A percentile compares a stretch with the other conserved stretches of the same genome.
These are phyloP conservation scores for Peromyscus eremicus DNA, from an alignment of 2,797 vertebrate genomes.

Conservation along the genomic window DNA sequence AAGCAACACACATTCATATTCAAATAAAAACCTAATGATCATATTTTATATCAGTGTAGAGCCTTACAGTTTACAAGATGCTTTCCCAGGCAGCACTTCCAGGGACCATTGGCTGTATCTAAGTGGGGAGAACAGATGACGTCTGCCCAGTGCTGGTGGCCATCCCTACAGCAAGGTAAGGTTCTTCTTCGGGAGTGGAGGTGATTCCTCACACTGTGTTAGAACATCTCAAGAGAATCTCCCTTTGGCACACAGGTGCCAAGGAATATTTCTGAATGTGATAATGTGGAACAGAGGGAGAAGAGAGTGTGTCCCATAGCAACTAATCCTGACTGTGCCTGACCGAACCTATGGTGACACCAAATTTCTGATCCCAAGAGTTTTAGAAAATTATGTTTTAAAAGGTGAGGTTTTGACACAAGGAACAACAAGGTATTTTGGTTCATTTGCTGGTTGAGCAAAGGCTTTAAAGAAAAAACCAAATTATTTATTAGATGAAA, in stretches of 20 bases:
- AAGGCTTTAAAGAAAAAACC: constrained; percentile 2
- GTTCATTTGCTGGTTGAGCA: not conserved
- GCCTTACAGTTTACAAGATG: not conserved
- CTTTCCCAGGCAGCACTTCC: not conserved
- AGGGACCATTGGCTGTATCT: not conserved
- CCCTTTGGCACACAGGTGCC: not conserved
- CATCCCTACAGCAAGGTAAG: not conserved
- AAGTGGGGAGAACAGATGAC: not conserved
- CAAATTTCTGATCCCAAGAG: not conserved
- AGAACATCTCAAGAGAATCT: constrained; percentile 16
- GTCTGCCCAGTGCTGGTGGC: not conserved
- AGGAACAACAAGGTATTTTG: not conserved
- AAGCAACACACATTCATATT: not conserved
- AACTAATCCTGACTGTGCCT: not conserved
- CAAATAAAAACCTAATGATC: not conserved
- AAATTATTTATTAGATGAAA: constrained; percentile 63
- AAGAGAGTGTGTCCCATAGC: not conserved
- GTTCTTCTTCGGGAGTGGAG: not conserved
- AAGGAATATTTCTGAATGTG: not conserved
- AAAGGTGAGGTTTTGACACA: not conserved
- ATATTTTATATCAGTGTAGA: not conserved
- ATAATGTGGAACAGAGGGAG: constrained; percentile 11
- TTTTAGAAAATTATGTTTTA: constrained; percentile 37
- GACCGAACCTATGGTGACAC: not conserved
- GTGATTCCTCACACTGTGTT: not conserved